These are phyloP conservation scores for Pristionchus maxplancki DNA, from an alignment of 2,888 invertebrate genomes.

Conservation along the genomic window DNA sequence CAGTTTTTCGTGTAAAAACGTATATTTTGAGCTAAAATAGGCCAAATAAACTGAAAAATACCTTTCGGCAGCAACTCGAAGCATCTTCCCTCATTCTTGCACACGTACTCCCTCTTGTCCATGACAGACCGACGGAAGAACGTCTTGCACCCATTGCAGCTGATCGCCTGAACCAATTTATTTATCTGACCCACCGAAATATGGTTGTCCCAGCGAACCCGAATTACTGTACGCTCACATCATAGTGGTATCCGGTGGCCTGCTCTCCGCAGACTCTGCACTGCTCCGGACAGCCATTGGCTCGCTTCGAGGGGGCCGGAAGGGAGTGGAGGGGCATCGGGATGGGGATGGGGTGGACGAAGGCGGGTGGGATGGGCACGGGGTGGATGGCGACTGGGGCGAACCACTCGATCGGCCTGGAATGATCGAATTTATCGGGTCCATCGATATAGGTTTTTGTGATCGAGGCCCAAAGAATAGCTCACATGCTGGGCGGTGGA, in stretches of 20 bases:
- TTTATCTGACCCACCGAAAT: too few species aligned
- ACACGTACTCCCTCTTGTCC: slow-evolving; percentile 40
- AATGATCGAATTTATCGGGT: neutral
- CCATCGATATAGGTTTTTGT: neutral
- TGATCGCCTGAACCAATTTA: neutral
- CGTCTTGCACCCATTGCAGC: slow-evolving; percentile 51
- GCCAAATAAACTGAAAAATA: neutral
- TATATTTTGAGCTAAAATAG: too few species aligned
- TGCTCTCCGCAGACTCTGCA: slow-evolving; percentile 45
- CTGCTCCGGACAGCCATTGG: slow-evolving; percentile 46
- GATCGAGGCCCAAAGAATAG: neutral
- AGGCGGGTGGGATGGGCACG: neutral
- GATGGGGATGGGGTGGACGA: neutral
- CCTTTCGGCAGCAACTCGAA: slow-evolving; percentile 9
- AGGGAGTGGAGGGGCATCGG: neutral
- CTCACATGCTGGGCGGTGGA: neutral
- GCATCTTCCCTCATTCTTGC: slow-evolving; percentile 27
- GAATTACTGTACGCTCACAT: slow-evolving; percentile 15
- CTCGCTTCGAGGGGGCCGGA: neutral
- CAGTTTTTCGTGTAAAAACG: too few species aligned
- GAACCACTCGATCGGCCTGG: neutral
- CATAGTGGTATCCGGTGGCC: slow-evolving; percentile 45
- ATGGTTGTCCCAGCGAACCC: too few species aligned
- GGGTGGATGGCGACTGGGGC: neutral
- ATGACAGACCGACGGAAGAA: slow-evolving; percentile 50